Evolutionary conservation across 2,113 vertebrate genomes (phyloP), one percentile per base, ranked within the genome.

Genomic region (Vanacampus margaritifer): DNA sequence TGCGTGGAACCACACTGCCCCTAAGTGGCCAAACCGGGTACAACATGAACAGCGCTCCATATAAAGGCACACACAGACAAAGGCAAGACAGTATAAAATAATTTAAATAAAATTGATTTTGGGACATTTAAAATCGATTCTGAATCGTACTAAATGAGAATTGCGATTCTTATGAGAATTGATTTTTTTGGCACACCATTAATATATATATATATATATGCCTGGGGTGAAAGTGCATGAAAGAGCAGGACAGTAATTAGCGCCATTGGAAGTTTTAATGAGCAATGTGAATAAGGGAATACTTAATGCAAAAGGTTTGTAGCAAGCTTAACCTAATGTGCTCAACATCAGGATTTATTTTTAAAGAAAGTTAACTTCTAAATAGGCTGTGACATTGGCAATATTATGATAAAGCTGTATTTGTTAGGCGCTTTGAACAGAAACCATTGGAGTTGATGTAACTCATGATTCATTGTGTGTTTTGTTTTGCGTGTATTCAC

Each of bases 281-380:
- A 88, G 80, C 72, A 54, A 51, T 76, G 82, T 69, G 74, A 69
- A 59, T 58, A 35, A 69, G 84, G 81, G 75, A 86, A 77, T 79
- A 79, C 61, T 66, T 24, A 17, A 6, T 60, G 14, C 51, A 45
- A 35, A 51, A 48, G 78, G 76, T 78, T 62, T 54, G 64, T 36
- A 74, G 45, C 32, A 28, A 64, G 46, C 9, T 59, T 28, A 19
- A 60, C 67, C 59, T 3, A 2, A 9, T 48, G 67, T 71, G 13
- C 54, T 67, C n/a, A 68, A 13, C 1, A n/a, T 8, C 35, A 50
- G 6, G 11, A 54, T 32, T 32, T 32, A 65, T 45, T 45, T 45
- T 53, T 60, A 28, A 3, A 1, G n/a, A 72, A 74, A 71, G 64
- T 77, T 73, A 24, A 68, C 35, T 65, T 51, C 21, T 28, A 17